Evolutionary conservation across 2,888 invertebrate species (phyloP), one percentile per base, ranked within the genome.

Genomic region (Calameuta pallipes): DNA sequence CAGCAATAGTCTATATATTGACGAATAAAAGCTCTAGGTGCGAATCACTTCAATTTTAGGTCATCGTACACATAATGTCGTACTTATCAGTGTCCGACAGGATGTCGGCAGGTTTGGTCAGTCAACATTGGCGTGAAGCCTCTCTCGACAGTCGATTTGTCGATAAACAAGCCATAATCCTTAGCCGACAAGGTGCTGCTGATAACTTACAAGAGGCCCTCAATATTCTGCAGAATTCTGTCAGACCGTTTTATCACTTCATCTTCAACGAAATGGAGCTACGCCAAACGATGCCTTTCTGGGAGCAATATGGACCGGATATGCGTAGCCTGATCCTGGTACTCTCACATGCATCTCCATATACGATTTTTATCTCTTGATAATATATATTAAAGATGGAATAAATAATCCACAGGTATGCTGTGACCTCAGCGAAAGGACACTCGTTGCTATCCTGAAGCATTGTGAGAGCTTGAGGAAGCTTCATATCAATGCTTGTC

Each of bases 111-210:
- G 94, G 95, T 83, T 92, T 94, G 83, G 94, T 95, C 35, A 95
- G 94, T 87, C 93, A 91, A 31, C 92, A 93, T 0, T 96, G 96
- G 95, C 94, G 95, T 82, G 93, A 94, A 80, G 96, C 95, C 23
- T 94, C 95, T 11, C 93, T 94, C 85, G 94, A 95, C 85, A 91
- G 91, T 1, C 92, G 93, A 81, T 93, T 93, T 80, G 93, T 94
- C 84, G 89, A 93, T 79, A 93, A 93, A 78, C 93, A 94, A 89
- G 90, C 92, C 41, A 92, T 93, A 74, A 89, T 93, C 69, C 92
- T 94, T 79, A 92, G 92, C 80, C 93, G 92, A 88, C 87, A 92
- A 80, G 85, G 89, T 77, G 86, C 93, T 34, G 92, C 91, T 84
- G 92, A 93, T 83, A 92, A 87, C 76, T 77, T 89, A 15, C 83